Evolutionary conservation across 2,113 vertebrate species (phyloP).

Genomic region (Laticauda laticaudata): DNA sequence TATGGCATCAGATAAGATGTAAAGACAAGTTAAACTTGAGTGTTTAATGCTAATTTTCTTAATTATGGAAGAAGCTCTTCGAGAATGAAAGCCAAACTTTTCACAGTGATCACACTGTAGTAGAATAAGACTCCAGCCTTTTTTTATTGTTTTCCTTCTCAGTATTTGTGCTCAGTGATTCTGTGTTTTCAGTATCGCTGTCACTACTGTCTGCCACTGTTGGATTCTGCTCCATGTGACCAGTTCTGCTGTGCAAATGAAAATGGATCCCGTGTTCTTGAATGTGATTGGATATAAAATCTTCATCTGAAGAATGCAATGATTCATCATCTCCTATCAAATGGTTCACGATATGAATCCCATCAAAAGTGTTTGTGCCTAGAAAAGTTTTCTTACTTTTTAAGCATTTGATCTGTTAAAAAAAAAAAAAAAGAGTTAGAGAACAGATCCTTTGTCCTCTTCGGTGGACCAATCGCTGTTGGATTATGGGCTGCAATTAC

Average conservation of each 20-base stretch:
- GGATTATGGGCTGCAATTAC: not conserved
- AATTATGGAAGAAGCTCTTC: conserved; percentile 49
- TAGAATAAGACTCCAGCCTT: conserved; percentile 79
- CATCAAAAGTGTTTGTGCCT: conserved; percentile 85
- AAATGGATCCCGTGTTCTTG: conserved; percentile 66
- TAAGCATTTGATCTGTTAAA: conserved; percentile 86
- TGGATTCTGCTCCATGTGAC: conserved; percentile 75
- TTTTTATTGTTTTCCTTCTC: conserved; percentile 68
- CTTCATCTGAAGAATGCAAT: conserved; percentile 92
- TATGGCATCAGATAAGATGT: conserved; percentile 42
- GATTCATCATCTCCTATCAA: conserved; percentile 82
- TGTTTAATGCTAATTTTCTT: conserved; percentile 42
- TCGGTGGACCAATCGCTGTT: not conserved
- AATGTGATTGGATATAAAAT: conserved; percentile 74
- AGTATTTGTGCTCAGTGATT: conserved; percentile 52
- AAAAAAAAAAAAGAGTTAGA: conserved; percentile 35
- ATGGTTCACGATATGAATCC: conserved; percentile 95
- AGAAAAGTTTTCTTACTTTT: conserved; percentile 82
- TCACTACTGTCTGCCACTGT: conserved; percentile 81
- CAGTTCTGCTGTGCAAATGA: conserved; percentile 65
- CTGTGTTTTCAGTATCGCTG: conserved; percentile 79
- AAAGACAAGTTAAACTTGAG: conserved; percentile 37
- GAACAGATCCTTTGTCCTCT: not conserved
- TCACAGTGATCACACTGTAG: conserved; percentile 86
- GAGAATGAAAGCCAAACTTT: conserved; percentile 47